These are phyloP conservation scores for Collichthys lucidus DNA, from an alignment of 2,113 vertebrate species.

Conservation along the genomic window DNA sequence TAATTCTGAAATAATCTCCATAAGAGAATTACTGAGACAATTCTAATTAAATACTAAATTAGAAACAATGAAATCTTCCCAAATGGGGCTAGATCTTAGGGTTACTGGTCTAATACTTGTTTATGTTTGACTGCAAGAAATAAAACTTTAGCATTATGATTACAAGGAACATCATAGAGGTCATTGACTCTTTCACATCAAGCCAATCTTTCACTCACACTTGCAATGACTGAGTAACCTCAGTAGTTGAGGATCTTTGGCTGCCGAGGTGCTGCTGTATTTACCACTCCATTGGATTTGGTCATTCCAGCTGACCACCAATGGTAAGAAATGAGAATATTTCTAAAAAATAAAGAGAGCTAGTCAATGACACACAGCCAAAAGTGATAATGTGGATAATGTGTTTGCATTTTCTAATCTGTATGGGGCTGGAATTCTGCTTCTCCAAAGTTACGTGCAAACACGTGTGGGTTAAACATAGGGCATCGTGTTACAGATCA, in stretches of 20 bases:
- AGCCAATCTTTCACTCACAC: no score
- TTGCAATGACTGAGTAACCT: neutral
- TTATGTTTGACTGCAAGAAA: neutral
- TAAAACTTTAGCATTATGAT: neutral
- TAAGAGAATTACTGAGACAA: conserved; percentile 11
- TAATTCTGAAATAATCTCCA: conserved; percentile 23
- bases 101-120: neutral
- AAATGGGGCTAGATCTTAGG: conserved; percentile 37
- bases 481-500: no score
- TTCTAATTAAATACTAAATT: conserved; percentile 24
- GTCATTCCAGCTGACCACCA: neutral
- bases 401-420: neutral
- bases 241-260: neutral
- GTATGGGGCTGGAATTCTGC: neutral
- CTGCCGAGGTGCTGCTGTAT: neutral
- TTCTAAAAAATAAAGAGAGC: no score
- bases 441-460: neutral
- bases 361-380: neutral
- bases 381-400: neutral
- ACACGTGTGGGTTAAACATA: no score
- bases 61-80: conserved; percentile 9
- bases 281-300: neutral
- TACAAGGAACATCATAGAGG: no score
- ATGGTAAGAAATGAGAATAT: no score
- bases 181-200: neutral